phyloP scores from a whole-genome alignment of 2,797 vertebrate species.

The Bovichtus variegatus region DNA sequence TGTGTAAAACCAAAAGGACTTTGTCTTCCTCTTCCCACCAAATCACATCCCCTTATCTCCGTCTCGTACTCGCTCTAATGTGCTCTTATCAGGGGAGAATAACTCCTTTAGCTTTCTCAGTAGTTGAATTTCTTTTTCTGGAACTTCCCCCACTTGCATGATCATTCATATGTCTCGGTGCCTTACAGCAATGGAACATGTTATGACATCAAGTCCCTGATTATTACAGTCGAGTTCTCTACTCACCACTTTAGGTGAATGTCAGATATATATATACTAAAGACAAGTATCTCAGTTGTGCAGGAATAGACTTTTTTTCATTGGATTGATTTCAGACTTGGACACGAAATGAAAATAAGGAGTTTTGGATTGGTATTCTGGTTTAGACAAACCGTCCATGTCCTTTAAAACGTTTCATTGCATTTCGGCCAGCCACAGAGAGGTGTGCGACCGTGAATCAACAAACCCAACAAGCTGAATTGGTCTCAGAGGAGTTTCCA shows the following conservation, averaged over 20 bases:
- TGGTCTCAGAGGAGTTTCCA: conserved; percentile 34
- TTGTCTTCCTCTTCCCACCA: conserved; percentile 5
- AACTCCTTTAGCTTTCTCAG: conserved; percentile 25
- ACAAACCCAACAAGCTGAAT: conserved; percentile 31
- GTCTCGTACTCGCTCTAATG: conserved; percentile 1
- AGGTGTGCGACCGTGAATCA: conserved; percentile 45
- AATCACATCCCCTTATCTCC: conserved; percentile 32
- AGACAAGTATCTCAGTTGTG: not conserved
- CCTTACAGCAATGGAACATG: conserved; percentile 35
- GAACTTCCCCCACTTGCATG: not conserved
- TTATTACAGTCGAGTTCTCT: conserved; percentile 33
- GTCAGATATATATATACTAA: not conserved
- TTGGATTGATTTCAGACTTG: not conserved
- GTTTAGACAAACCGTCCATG: conserved; percentile 21
- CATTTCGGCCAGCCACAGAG: conserved; percentile 45
- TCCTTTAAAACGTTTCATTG: conserved; percentile 34
- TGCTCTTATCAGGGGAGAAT: conserved; percentile 39
- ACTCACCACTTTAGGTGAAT: conserved; percentile 23
- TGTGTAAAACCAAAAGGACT: conserved; percentile 5
- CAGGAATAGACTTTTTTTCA: not conserved
- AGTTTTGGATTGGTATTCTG: not conserved
- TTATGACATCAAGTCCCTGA: conserved; percentile 24
- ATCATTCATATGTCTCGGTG: conserved; percentile 4
- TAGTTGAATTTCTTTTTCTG: conserved; percentile 21
- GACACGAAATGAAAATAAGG: not conserved